A percentile compares a stretch with the other conserved stretches of the same genome.
Conservation (phyloP, 2,113 vertebrate species). For the Solenodon paradoxus region DNA sequence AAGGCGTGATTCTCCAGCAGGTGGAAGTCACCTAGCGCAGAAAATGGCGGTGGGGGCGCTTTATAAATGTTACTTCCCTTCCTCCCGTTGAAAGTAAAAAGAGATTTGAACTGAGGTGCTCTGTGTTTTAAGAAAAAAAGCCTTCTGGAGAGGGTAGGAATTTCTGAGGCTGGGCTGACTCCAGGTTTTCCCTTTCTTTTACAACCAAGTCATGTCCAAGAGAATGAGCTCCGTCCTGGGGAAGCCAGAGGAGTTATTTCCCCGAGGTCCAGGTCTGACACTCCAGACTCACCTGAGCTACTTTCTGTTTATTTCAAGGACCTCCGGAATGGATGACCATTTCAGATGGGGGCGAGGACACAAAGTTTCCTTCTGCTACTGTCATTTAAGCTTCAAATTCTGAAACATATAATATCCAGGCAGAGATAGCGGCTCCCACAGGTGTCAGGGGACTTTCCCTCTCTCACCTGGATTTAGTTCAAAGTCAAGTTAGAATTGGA, state of each 20-base stretch:
- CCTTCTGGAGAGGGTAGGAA: neutral
- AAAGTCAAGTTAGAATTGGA: neutral
- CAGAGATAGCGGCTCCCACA: neutral
- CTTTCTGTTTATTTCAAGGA: neutral
- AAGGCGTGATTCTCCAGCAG: neutral
- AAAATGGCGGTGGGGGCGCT: neutral
- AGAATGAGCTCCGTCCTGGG: neutral
- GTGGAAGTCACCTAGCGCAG: neutral
- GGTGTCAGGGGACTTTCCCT: neutral
- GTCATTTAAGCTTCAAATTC: neutral
- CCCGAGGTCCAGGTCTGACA: neutral
- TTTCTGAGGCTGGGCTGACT: neutral
- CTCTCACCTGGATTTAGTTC: neutral
- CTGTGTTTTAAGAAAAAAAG: neutral
- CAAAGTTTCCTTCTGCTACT: neutral
- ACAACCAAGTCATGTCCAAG: neutral
- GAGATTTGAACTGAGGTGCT: neutral
- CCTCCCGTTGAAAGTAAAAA: neutral
- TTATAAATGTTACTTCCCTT: neutral
- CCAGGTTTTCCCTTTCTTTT: neutral
- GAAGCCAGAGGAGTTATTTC: slow-evolving; percentile 6
- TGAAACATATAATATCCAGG: neutral
- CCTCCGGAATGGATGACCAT: neutral
- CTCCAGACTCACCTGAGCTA: neutral
- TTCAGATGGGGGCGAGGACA: neutral